These are phyloP conservation scores for Sylvia atricapilla DNA, from an alignment of 2,113 vertebrate genomes.

Conservation along the genomic window DNA sequence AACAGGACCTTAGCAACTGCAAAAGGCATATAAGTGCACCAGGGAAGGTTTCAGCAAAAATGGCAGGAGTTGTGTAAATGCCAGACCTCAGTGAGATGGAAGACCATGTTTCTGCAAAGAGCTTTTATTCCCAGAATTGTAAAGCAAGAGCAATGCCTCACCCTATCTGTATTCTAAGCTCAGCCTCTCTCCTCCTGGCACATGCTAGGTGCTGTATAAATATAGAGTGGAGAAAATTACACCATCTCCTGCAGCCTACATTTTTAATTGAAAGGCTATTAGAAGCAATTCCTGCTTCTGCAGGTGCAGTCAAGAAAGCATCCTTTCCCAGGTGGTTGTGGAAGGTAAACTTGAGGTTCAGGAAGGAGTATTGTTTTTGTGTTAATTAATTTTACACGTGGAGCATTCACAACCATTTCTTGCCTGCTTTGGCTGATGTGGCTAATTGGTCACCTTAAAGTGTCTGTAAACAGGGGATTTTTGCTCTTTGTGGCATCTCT, in stretches of 20 bases:
- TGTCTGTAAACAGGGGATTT: constrained; percentile 68
- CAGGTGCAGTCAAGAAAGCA: constrained; percentile 49
- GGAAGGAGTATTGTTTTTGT: constrained; percentile 34
- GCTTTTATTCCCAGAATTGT: constrained; percentile 40
- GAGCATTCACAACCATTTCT: constrained; percentile 61
- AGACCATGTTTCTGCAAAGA: constrained; percentile 13
- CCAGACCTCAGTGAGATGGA: constrained; percentile 3
- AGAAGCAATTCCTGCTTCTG: constrained; percentile 49
- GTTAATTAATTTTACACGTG: constrained; percentile 71
- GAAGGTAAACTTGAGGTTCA: constrained; percentile 57
- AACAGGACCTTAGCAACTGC: constrained; percentile 37
- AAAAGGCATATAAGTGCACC: constrained; percentile 52
- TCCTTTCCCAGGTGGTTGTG: constrained; percentile 44
- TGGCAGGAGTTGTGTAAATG: constrained; percentile 54
- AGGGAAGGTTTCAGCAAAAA: constrained; percentile 51
- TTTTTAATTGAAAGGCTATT: constrained; percentile 51
- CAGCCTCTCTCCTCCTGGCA: neutral
- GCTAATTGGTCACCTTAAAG: constrained; percentile 71
- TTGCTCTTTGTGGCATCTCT: constrained; percentile 24
- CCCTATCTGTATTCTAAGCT: neutral
- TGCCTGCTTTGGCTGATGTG: constrained; percentile 60
- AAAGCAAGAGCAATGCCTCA: constrained; percentile 1
- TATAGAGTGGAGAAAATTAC: neutral
- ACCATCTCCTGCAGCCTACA: constrained; percentile 10
- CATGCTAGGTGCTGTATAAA: constrained; percentile 7